phyloP scores from a whole-genome alignment of 2,797 vertebrate species.

The Sebastes hopkinsi region DNA sequence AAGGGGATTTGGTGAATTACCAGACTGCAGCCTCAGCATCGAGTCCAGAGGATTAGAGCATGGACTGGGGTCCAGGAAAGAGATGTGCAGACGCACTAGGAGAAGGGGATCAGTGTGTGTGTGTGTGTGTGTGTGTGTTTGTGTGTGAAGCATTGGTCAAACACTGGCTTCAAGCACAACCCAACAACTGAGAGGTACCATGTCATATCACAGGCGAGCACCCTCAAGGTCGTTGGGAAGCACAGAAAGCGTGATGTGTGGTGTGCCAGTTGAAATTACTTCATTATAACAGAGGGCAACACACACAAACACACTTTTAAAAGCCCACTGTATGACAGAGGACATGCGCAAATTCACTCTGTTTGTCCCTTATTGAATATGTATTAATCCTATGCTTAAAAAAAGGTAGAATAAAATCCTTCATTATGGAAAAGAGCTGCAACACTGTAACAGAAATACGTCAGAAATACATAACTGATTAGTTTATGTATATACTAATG shows the following conservation, averaged over 20 bases:
- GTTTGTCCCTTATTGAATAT: background rate
- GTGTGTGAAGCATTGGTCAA: slow-evolving; percentile 45
- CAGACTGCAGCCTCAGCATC: slow-evolving; percentile 77
- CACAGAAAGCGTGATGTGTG: background rate
- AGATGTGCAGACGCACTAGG: slow-evolving; percentile 65
- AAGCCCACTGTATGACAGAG: background rate
- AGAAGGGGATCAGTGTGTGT: slow-evolving; percentile 53
- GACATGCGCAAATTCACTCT: background rate
- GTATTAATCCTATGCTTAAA: background rate
- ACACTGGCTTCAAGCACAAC: slow-evolving; percentile 25
- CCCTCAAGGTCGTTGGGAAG: slow-evolving; percentile 54
- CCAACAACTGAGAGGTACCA: slow-evolving; percentile 22
- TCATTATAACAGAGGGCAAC: background rate
- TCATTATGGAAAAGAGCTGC: background rate
- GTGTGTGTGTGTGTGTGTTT: background rate
- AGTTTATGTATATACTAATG: background rate
- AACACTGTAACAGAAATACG: background rate
- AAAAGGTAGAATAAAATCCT: background rate
- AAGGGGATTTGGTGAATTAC: slow-evolving; percentile 80
- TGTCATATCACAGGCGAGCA: slow-evolving; percentile 28
- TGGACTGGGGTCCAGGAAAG: slow-evolving; percentile 57
- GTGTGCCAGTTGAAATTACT: background rate
- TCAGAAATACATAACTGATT: background rate
- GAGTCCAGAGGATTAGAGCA: slow-evolving; percentile 74
- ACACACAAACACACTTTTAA: background rate